These are phyloP conservation scores for Cactoblastis cactorum DNA, from an alignment of 2,888 invertebrate species.

Conservation along the genomic window DNA sequence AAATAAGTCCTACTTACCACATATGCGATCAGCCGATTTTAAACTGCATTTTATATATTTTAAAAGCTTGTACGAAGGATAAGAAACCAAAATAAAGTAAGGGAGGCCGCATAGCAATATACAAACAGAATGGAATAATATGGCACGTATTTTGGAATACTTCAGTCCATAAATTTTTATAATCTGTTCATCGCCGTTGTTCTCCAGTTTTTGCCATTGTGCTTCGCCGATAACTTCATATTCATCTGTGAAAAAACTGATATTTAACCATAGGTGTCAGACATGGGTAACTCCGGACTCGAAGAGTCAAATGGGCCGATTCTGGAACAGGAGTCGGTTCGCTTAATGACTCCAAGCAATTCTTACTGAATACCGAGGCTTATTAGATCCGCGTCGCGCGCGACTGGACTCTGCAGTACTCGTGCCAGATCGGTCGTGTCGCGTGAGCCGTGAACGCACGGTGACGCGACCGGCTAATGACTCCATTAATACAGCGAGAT, in stretches of 20 bases:
- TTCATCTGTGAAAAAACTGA: slow-evolving; percentile 56
- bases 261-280: too few relatives aligned
- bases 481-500: too few relatives aligned
- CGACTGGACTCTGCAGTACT: too few relatives aligned
- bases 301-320: too few relatives aligned
- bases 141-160: slow-evolving; percentile 57
- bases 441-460: too few relatives aligned
- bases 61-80: slow-evolving; percentile 72
- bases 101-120: slow-evolving; percentile 76
- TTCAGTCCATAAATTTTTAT: slow-evolving; percentile 76
- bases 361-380: too few relatives aligned
- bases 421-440: too few relatives aligned
- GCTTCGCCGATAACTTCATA: slow-evolving; percentile 79
- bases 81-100: slow-evolving; percentile 77
- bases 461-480: too few relatives aligned
- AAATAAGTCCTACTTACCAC: slow-evolving; percentile 68
- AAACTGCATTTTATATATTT: slow-evolving; percentile 79
- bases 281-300: too few relatives aligned
- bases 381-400: too few relatives aligned
- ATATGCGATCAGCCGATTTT: slow-evolving; percentile 74
- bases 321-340: too few relatives aligned
- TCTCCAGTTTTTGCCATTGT: slow-evolving; percentile 74
- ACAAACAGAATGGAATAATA: slow-evolving; percentile 72
- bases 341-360: too few relatives aligned
- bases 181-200: slow-evolving; percentile 65